phyloP scores from a whole-genome alignment of 2,113 vertebrate species.

The Charina bottae region DNA sequence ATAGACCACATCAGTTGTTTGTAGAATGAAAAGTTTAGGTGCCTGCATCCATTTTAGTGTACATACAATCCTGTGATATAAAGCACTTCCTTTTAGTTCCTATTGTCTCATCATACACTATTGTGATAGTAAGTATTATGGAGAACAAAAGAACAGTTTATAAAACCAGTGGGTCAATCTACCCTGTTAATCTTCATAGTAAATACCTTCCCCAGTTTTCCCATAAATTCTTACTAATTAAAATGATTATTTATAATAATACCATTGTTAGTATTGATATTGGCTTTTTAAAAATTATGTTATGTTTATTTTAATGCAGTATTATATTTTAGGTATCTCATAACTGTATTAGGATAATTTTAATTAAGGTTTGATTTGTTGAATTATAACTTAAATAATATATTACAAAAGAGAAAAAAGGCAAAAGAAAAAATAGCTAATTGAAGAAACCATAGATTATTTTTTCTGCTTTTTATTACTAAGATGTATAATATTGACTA shows the following conservation, averaged over 20 bases:
- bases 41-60: background rate
- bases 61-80: background rate
- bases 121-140: background rate
- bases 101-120: background rate
- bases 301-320: background rate
- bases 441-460: background rate
- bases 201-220: background rate
- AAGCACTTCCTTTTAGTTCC: background rate
- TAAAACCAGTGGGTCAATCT: background rate
- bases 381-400: background rate
- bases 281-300: background rate
- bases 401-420: background rate
- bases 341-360: background rate
- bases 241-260: background rate
- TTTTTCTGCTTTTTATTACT: background rate
- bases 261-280: background rate
- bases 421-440: background rate
- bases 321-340: background rate
- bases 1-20: background rate
- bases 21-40: background rate
- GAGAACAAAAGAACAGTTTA: background rate
- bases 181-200: background rate
- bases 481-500: background rate
- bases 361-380: background rate
- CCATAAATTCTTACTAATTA: background rate